phyloP scores from a whole-genome alignment of 2,888 invertebrate species.

The Cataglyphis livida region DNA sequence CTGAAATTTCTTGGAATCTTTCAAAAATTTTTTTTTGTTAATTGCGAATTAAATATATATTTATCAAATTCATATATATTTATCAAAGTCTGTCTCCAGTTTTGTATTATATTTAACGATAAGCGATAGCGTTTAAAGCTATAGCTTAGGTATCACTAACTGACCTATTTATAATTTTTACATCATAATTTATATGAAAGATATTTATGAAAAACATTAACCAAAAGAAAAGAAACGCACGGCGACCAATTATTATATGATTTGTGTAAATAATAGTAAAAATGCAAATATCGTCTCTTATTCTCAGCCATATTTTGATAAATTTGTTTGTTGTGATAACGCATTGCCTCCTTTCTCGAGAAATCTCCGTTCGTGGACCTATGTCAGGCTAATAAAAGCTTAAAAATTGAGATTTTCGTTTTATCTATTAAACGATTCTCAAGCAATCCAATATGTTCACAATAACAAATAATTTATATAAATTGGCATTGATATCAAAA shows the following conservation, averaged over 20 bases:
- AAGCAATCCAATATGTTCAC: neutral
- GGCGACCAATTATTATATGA: neutral
- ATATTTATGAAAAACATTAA: neutral
- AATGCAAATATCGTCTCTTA: neutral
- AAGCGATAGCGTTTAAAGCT: neutral
- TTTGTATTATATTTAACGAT: neutral
- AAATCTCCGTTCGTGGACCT: conserved; percentile 40
- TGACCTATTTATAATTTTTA: conserved; percentile 40
- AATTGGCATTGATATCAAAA: neutral
- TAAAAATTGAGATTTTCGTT: neutral
- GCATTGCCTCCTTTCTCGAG: neutral
- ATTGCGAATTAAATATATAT: neutral
- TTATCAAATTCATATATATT: neutral
- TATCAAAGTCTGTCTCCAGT: neutral
- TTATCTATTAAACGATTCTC: neutral
- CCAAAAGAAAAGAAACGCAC: neutral
- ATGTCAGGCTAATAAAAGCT: neutral
- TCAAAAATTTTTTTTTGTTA: neutral
- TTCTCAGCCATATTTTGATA: conserved; percentile 9
- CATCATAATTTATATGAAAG: neutral
- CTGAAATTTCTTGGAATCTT: neutral
- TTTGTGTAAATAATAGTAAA: neutral
- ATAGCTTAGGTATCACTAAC: neutral
- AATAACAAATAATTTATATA: neutral
- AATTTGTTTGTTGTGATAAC: conserved; percentile 27